These are phyloP conservation scores for Meriones psammophilus DNA, from an alignment of 2,797 vertebrate genomes.

Conservation along the genomic window DNA sequence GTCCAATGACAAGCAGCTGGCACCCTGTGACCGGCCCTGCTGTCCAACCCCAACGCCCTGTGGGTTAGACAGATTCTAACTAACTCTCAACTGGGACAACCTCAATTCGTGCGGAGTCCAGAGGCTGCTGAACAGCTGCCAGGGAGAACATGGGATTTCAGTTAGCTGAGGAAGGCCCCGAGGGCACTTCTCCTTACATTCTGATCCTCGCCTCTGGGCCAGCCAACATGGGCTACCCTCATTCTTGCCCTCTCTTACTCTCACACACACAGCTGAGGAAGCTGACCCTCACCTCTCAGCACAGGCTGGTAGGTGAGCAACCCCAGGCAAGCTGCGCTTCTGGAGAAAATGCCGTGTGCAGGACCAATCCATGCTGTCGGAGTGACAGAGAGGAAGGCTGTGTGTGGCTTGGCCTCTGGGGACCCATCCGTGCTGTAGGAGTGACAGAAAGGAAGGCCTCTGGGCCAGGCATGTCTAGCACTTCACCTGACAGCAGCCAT, in stretches of 20 bases:
- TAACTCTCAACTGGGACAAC: background rate
- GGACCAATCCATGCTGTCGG: background rate
- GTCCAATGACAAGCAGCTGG: background rate
- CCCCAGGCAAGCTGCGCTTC: background rate
- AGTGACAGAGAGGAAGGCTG: background rate
- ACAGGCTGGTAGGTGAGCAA: background rate
- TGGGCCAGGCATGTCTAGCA: background rate
- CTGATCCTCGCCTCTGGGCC: background rate
- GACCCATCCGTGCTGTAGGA: too few species aligned
- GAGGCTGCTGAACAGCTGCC: background rate
- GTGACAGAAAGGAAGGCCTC: background rate
- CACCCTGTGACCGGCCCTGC: background rate
- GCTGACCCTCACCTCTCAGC: background rate
- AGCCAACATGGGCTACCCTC: background rate
- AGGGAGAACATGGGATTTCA: background rate
- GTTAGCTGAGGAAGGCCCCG: background rate
- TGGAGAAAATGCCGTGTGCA: background rate
- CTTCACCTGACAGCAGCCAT: conserved; percentile 53
- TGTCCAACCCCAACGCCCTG: fast-evolving
- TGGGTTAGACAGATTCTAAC: too few species aligned
- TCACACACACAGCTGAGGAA: background rate
- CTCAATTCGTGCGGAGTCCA: background rate
- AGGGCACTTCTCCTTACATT: background rate
- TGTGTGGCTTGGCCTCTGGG: too few species aligned
- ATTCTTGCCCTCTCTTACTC: background rate